Percentiles rank a stretch among this genome's conserved stretches.
These are phyloP conservation scores for Oreochromis niloticus DNA, from an alignment of 2,113 vertebrate species.

Conservation along the genomic window DNA sequence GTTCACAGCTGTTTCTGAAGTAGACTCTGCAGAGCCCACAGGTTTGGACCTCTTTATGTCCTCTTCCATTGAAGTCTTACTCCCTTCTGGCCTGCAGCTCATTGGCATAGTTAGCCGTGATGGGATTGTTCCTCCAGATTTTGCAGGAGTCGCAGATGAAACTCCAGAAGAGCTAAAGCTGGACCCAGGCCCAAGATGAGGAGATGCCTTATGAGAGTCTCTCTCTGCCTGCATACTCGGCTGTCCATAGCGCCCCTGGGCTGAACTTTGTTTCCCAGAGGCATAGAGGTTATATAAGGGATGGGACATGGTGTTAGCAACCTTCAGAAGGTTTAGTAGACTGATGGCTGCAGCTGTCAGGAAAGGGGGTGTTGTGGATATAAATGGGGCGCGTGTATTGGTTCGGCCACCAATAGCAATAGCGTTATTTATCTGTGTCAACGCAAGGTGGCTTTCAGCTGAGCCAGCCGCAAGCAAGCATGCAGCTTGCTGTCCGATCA, in stretches of 20 bases:
- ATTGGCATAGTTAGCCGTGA: constrained; percentile 37
- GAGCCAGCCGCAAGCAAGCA: constrained; percentile 84
- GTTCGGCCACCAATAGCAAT: constrained; percentile 50
- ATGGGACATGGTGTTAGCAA: constrained; percentile 81
- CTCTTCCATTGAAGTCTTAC: constrained; percentile 26
- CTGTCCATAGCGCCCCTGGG: constrained; percentile 17
- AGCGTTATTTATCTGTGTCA: constrained; percentile 71
- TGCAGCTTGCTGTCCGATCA: too few species aligned
- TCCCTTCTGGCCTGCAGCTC: constrained; percentile 50
- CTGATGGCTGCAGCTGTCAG: constrained; percentile 70
- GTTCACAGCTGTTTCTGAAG: too few species aligned
- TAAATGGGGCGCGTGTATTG: too few species aligned
- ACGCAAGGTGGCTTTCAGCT: constrained; percentile 81
- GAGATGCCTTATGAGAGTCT: constrained; percentile 57
- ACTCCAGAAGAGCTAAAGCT: not conserved
- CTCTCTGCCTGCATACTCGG: constrained; percentile 64
- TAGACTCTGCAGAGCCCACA: not conserved
- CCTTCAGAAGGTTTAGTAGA: constrained; percentile 79
- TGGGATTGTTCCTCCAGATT: not conserved
- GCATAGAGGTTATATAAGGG: constrained; percentile 82
- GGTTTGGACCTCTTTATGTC: constrained; percentile 34
- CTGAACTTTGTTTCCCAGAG: constrained; percentile 69
- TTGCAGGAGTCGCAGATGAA: not conserved
- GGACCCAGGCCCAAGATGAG: constrained; percentile 37
- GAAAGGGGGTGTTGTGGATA: too few species aligned